These are phyloP conservation scores for Chaitophorus viminalis DNA, from an alignment of 2,888 invertebrate genomes.

Conservation along the genomic window DNA sequence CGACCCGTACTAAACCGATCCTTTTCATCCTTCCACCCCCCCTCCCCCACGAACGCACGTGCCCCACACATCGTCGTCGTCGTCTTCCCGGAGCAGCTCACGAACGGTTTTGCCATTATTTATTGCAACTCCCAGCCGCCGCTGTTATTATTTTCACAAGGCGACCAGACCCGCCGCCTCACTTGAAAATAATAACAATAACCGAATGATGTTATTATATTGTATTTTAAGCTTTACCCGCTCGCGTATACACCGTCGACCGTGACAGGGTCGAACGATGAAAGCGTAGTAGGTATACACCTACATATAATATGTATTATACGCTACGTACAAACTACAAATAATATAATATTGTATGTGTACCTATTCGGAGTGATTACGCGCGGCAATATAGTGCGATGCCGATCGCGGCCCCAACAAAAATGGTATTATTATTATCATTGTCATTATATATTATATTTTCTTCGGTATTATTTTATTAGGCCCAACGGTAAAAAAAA, in stretches of 20 bases:
- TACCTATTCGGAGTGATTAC: neutral
- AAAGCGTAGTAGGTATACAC: no score
- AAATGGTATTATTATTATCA: neutral
- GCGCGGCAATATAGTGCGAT: neutral
- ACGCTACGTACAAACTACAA: no score
- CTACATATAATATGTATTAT: no score
- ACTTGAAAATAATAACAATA: neutral
- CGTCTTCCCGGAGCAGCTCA: no score
- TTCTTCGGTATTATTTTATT: neutral
- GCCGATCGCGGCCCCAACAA: neutral
- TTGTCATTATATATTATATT: neutral
- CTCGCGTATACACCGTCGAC: neutral
- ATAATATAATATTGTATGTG: no score
- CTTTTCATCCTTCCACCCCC: no score
- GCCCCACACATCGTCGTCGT: no score
- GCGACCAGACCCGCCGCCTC: neutral
- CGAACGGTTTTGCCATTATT: no score
- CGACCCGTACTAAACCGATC: no score
- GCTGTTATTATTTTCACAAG: neutral
- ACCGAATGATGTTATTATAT: neutral
- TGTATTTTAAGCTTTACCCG: neutral
- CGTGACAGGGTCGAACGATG: neutral
- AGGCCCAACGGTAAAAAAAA: neutral
- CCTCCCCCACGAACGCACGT: no score
- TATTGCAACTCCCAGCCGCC: no score